These are phyloP conservation scores for Synergus umbraculus DNA, from an alignment of 2,888 invertebrate species.

Conservation along the genomic window DNA sequence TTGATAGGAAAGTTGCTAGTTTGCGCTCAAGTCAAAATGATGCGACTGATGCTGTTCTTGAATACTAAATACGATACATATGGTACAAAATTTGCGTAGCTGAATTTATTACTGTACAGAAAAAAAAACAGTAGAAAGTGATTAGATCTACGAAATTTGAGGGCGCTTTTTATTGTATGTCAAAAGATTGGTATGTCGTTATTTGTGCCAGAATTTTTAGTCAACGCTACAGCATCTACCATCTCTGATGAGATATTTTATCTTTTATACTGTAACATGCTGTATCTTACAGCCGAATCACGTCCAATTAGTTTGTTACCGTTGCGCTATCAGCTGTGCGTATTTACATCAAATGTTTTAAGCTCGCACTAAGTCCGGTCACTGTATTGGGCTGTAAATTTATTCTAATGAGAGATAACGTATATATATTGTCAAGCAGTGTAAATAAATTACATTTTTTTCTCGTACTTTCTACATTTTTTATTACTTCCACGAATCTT, in stretches of 20 bases:
- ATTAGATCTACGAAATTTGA: not conserved
- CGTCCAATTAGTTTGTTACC: conserved; percentile 25
- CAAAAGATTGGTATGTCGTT: not conserved
- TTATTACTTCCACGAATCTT: not conserved
- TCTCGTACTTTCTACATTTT: conserved; percentile 10
- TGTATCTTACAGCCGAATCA: conserved; percentile 20
- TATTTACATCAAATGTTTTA: conserved; percentile 9
- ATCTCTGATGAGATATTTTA: not conserved
- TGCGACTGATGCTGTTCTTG: not conserved
- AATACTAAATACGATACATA: not conserved
- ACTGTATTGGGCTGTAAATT: conserved; percentile 19
- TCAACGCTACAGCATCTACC: not conserved
- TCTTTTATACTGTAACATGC: conserved; percentile 25
- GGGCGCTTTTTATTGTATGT: not conserved
- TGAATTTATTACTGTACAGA: not conserved
- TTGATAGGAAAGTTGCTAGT: not conserved
- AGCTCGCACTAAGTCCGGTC: conserved; percentile 17
- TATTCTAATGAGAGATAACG: conserved; percentile 12
- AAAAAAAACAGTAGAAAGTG: not conserved
- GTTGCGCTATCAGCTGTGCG: conserved; percentile 6
- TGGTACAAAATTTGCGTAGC: conserved; percentile 1
- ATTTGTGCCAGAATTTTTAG: not conserved
- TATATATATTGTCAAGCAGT: conserved; percentile 14
- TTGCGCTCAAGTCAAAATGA: not conserved
- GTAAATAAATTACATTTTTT: conserved; percentile 38